These are phyloP conservation scores for Andrena haemorrhoa DNA, from an alignment of 2,888 invertebrate species.

Conservation along the genomic window DNA sequence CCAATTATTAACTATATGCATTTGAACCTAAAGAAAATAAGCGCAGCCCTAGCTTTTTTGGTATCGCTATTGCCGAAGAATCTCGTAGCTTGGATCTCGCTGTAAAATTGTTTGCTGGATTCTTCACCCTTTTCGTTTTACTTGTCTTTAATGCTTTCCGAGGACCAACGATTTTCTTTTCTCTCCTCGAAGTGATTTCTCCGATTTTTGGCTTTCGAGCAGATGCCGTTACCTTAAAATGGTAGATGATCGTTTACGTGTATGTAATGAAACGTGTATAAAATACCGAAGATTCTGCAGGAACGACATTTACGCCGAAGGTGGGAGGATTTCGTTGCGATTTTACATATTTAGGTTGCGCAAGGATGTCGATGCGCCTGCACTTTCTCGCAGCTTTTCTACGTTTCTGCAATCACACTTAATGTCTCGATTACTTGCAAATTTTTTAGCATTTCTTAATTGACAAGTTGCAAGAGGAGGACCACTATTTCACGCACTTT, in stretches of 20 bases:
- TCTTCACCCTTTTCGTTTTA: background rate
- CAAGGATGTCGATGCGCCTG: constrained; percentile 41
- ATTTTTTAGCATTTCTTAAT: background rate
- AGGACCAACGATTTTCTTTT: background rate
- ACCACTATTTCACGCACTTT: constrained; percentile 1
- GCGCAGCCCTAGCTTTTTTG: constrained; percentile 30
- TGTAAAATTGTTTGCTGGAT: background rate
- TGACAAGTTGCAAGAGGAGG: too few relatives aligned
- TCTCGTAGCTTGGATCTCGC: background rate
- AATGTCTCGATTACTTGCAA: background rate
- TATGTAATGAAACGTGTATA: too few relatives aligned
- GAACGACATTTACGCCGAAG: constrained; percentile 19
- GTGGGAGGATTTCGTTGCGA: background rate
- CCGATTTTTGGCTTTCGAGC: background rate
- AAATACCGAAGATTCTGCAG: background rate
- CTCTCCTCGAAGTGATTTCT: background rate
- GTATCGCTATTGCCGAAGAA: constrained; percentile 14
- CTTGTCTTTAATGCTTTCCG: background rate
- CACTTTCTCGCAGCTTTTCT: background rate
- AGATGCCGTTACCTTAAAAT: constrained; percentile 12
- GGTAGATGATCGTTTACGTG: background rate
- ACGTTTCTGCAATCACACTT: constrained; percentile 21
- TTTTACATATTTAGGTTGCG: constrained; percentile 29
- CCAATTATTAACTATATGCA: background rate
- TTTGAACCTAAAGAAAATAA: constrained; percentile 43